Conservation (phyloP, 2,888 invertebrate species). For the Agrotis ipsilon region DNA sequence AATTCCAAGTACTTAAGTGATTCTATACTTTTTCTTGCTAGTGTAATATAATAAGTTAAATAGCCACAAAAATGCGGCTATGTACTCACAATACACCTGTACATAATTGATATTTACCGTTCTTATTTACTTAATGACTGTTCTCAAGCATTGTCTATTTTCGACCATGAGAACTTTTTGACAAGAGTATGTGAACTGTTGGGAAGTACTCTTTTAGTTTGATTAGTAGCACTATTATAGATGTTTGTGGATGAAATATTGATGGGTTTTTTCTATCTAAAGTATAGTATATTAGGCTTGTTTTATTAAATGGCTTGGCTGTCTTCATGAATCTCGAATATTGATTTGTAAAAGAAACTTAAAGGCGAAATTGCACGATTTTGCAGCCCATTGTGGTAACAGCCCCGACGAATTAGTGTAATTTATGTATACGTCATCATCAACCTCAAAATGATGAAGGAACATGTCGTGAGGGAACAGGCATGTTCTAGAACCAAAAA, state of each 20-base stretch:
- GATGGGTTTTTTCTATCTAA: not conserved
- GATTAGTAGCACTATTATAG: constrained; percentile 10
- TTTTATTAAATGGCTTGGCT: not conserved
- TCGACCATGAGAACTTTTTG: constrained; percentile 51
- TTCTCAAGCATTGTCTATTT: constrained; percentile 44
- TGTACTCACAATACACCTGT: constrained; percentile 9
- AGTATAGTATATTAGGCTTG: too few species aligned
- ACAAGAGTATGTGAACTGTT: constrained; percentile 43
- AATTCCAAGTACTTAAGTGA: too few species aligned
- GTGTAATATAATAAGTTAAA: too few species aligned
- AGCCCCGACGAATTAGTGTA: too few species aligned
- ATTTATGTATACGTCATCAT: too few species aligned
- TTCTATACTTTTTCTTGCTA: too few species aligned
- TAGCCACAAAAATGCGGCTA: too few species aligned
- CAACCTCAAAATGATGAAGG: too few species aligned
- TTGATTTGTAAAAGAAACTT: not conserved
- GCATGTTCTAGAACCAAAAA: too few species aligned
- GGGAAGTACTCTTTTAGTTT: constrained; percentile 1
- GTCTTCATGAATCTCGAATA: constrained; percentile 8
- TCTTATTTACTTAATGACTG: constrained; percentile 34
- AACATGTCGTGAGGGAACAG: too few species aligned
- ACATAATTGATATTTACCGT: constrained; percentile 42
- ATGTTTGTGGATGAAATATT: not conserved
- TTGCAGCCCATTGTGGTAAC: too few species aligned
- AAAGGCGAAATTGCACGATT: constrained; percentile 1